These are phyloP conservation scores for Crematogaster levior DNA, from an alignment of 2,888 invertebrate genomes.

Conservation along the genomic window DNA sequence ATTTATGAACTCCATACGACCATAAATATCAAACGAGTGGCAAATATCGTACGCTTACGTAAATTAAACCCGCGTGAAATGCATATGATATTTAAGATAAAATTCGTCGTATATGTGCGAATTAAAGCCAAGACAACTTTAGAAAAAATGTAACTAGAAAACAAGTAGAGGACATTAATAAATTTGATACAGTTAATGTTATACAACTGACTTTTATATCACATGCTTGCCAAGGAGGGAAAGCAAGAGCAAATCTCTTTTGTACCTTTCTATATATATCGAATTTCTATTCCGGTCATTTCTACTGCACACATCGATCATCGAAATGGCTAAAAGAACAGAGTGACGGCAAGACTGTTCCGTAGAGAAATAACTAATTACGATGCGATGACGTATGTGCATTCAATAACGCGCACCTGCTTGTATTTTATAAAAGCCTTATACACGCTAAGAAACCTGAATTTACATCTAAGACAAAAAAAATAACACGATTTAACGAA, in stretches of 20 bases:
- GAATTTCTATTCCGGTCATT: constrained; percentile 41
- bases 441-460: neutral
- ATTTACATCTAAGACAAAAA: neutral
- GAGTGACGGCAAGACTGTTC: constrained; percentile 5
- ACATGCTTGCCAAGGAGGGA: neutral
- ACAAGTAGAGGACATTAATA: neutral
- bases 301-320: constrained; percentile 39
- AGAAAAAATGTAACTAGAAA: neutral
- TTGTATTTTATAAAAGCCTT: constrained; percentile 6
- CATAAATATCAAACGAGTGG: neutral
- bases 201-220: neutral
- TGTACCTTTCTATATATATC: neutral
- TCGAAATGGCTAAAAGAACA: constrained; percentile 39
- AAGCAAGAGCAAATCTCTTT: neutral
- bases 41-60: neutral
- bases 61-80: neutral
- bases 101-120: neutral
- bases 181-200: neutral
- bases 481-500: constrained; percentile 2
- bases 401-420: constrained; percentile 42
- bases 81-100: neutral
- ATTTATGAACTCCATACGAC: neutral
- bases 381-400: constrained; percentile 30
- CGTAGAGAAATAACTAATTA: constrained; percentile 46
- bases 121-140: neutral